Base-by-base conservation (phyloP, 1,140 invertebrate species). In the Scylla paramamosain region DNA sequence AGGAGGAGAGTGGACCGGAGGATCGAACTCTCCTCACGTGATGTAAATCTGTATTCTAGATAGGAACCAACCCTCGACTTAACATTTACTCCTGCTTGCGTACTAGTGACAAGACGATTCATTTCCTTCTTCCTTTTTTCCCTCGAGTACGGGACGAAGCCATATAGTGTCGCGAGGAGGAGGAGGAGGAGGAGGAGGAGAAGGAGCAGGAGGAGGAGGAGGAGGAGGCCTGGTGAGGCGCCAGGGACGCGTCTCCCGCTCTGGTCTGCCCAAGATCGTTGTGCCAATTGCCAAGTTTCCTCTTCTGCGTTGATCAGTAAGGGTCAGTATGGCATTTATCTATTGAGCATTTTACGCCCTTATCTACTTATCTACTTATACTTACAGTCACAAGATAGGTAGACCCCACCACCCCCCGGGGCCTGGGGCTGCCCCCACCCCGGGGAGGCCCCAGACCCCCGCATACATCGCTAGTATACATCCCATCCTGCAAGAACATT, bases 361-460 rank as follows among this genome's bases (percentile, higher is more conserved):
- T 92, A 92, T 92, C 94, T 95, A 84, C 84, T 94, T 94, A 94
- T 89, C 93, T 94, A 95, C 94, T 95, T 95, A 95, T 95, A 95
- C 77, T 92, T 95, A 92, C 89, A 95, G 94, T 95, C 94, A 95
- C 94, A 95, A 95, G 94, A 92, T 95, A 95, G 94, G 94, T 95
- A 95, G 94, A 92, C 29, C 83, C 83, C 94, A 67, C 94, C 91
- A 86, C 89, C 93, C 32, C 32, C 82, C 83, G 52, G 77, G 67
- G 39, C 92, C 92, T 45, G 59, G 31, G 46, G 82, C 39, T 39
- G 82, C 77, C 92, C 82, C 82, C 82, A 45, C 48, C 92, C 31
- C 32, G 16, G 67, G 67, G 67, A 77, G 67, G 67, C 88, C 39
- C 88, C n/a, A 29, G 32, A 84, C 89, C 32, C 45, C 28, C 39